phyloP scores from a whole-genome alignment of 2,113 vertebrate genomes.

The Bolborhynchus lineola region DNA sequence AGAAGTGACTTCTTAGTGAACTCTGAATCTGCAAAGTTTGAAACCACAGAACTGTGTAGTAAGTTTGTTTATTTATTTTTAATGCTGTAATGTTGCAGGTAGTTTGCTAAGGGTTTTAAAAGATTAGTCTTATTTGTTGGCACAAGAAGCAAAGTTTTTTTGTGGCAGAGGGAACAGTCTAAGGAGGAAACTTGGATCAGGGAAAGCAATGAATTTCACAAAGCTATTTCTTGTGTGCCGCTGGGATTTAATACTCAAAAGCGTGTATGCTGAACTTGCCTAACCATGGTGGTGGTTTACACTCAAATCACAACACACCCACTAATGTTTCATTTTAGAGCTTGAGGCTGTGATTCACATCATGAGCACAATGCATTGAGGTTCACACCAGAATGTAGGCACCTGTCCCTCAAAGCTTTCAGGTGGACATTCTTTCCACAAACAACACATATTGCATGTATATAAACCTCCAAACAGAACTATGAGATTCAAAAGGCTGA shows the following conservation, averaged over 20 bases:
- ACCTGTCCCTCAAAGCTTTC: neutral
- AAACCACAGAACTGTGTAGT: neutral
- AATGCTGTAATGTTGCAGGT: neutral
- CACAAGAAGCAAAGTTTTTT: neutral
- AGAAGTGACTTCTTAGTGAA: slow-evolving; percentile 53
- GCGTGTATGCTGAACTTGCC: neutral
- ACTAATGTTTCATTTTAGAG: neutral
- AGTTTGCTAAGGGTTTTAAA: neutral
- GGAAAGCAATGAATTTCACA: neutral
- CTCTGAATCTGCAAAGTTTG: slow-evolving; percentile 27
- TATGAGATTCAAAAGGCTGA: neutral
- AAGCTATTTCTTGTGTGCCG: neutral
- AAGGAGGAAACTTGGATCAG: neutral
- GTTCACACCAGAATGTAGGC: neutral
- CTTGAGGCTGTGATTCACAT: neutral
- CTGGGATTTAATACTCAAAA: neutral
- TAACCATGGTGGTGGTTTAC: neutral
- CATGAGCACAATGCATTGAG: neutral
- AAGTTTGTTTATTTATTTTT: slow-evolving; percentile 11
- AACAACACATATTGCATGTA: neutral
- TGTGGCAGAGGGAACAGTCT: neutral
- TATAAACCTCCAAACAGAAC: neutral
- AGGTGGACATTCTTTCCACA: neutral
- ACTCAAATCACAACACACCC: neutral
- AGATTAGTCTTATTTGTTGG: neutral